Conservation (phyloP, 2,113 vertebrate genomes). For the human region DNA sequence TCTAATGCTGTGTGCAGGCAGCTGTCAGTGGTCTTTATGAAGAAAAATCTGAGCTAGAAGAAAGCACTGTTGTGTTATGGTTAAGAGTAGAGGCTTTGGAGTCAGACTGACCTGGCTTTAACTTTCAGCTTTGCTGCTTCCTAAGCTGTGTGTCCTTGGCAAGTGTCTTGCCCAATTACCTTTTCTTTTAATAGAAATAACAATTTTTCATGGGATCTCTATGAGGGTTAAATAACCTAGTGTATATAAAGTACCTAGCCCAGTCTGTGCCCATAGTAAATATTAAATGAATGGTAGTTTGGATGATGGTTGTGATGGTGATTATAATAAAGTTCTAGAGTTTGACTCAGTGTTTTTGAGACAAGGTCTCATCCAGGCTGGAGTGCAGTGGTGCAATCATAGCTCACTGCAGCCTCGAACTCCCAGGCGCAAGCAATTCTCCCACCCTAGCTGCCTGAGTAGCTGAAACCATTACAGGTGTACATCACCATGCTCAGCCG, state of each 20-base stretch:
- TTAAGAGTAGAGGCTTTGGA: background rate
- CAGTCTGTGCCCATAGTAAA: background rate
- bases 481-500: background rate
- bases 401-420: background rate
- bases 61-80: background rate
- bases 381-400: background rate
- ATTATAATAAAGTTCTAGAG: background rate
- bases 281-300: background rate
- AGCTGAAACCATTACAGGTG: background rate
- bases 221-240: background rate
- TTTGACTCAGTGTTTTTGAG: background rate
- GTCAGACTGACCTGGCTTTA: background rate
- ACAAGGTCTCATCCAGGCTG: background rate
- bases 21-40: background rate
- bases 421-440: background rate
- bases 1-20: background rate
- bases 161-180: background rate
- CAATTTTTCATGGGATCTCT: background rate
- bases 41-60: background rate
- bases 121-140: background rate
- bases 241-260: background rate
- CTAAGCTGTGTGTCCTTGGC: background rate
- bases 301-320: background rate
- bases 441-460: background rate
- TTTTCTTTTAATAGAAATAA: slow-evolving; percentile 27